Conservation (phyloP, 2,113 vertebrate genomes). For the Willisornis vidua region DNA sequence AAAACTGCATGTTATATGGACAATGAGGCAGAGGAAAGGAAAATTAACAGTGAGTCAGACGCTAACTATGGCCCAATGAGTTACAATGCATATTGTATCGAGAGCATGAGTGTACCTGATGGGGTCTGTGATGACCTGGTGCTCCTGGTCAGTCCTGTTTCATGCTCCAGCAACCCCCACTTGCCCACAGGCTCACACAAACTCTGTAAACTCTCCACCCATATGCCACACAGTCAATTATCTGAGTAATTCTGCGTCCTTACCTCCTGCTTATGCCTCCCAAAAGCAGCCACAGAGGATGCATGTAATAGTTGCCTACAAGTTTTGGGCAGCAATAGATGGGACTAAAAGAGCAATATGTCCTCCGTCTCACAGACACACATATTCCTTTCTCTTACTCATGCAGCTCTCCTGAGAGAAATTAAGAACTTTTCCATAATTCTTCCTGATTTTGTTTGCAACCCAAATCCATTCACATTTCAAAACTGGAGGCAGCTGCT, state of each 20-base stretch:
- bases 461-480: background rate
- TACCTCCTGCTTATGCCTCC: background rate
- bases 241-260: background rate
- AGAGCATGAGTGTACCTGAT: fast-evolving
- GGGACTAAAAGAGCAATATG: background rate
- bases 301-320: background rate
- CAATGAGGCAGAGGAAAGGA: slow-evolving; percentile 1
- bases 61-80: background rate
- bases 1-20: background rate
- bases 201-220: background rate
- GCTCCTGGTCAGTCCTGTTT: background rate
- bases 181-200: background rate
- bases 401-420: background rate
- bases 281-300: background rate
- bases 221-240: background rate
- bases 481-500: background rate
- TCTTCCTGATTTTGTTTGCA: background rate
- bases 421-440: background rate
- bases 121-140: background rate
- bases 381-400: background rate
- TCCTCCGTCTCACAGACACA: background rate
- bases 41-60: slow-evolving; percentile 18
- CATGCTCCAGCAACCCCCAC: background rate
- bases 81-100: background rate
- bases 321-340: background rate